phyloP scores from a whole-genome alignment of 2,113 vertebrate genomes.

The Paramormyrops kingsleyae region DNA sequence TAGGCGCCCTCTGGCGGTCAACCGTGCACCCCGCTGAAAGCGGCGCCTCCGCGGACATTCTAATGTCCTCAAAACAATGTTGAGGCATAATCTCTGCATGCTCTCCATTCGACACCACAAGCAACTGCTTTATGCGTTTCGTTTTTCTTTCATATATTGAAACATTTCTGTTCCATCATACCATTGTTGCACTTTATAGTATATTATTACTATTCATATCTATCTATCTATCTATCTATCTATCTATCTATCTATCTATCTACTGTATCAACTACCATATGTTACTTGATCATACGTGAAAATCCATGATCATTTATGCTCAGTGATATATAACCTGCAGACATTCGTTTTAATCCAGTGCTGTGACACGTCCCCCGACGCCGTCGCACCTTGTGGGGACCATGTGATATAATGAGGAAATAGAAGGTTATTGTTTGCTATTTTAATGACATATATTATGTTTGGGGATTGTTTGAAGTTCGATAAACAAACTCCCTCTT shows the following conservation, averaged over 20 bases:
- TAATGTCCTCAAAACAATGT: not conserved
- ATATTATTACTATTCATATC: not conserved
- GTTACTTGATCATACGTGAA: not conserved
- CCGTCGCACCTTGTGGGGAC: constrained; percentile 23
- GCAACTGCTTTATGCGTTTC: not conserved
- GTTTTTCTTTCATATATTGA: not conserved
- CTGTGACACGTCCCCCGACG: not conserved
- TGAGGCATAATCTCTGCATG: not conserved
- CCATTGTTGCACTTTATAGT: not conserved
- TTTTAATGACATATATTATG: constrained; percentile 44
- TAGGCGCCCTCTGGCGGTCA: not conserved
- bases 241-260: not conserved
- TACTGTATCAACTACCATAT: not conserved
- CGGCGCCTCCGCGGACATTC: not conserved
- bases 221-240: not conserved
- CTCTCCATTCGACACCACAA: not conserved
- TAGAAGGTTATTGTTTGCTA: constrained; percentile 55
- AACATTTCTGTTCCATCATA: not conserved
- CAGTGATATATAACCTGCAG: not conserved
- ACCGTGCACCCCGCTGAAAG: constrained; percentile 14
- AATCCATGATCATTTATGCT: not conserved
- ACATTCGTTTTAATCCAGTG: not conserved
- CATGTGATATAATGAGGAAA: constrained; percentile 47
- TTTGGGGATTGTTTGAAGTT: constrained; percentile 60
- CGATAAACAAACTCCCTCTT: constrained; percentile 35